phyloP scores from a whole-genome alignment of 2,797 vertebrate genomes.

The Sciurus vulgaris region DNA sequence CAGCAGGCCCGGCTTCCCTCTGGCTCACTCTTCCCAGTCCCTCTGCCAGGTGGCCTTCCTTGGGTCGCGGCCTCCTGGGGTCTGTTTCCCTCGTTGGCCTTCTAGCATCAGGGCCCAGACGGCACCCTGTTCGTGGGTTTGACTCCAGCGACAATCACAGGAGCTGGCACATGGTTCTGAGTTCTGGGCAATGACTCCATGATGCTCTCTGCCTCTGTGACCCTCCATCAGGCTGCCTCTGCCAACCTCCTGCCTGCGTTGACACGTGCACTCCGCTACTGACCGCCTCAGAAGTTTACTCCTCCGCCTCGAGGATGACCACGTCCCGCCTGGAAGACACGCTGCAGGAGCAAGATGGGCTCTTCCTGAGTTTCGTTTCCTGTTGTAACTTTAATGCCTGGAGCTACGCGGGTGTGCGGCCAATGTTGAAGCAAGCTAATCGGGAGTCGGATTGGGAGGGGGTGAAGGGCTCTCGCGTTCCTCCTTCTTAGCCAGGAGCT shows the following conservation, averaged over 20 bases:
- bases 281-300: background rate
- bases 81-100: background rate
- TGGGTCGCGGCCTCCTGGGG: too few species aligned
- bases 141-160: background rate
- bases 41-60: background rate
- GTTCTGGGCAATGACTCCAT: background rate
- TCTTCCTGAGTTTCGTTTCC: background rate
- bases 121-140: background rate
- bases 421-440: background rate
- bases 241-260: background rate
- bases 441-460: too few species aligned
- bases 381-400: background rate
- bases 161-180: background rate
- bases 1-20: background rate
- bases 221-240: too few species aligned
- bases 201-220: background rate
- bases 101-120: background rate
- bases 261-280: background rate
- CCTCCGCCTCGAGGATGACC: too few species aligned
- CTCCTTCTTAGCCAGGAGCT: background rate
- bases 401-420: too few species aligned
- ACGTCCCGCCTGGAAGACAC: background rate
- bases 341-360: background rate
- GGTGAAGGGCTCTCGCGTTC: background rate
- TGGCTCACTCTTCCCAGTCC: background rate